Percentiles rank a stretch among this genome's conserved stretches.
phyloP scores from a whole-genome alignment of 2,888 invertebrate genomes.

The Hypolimnas misippus region DNA sequence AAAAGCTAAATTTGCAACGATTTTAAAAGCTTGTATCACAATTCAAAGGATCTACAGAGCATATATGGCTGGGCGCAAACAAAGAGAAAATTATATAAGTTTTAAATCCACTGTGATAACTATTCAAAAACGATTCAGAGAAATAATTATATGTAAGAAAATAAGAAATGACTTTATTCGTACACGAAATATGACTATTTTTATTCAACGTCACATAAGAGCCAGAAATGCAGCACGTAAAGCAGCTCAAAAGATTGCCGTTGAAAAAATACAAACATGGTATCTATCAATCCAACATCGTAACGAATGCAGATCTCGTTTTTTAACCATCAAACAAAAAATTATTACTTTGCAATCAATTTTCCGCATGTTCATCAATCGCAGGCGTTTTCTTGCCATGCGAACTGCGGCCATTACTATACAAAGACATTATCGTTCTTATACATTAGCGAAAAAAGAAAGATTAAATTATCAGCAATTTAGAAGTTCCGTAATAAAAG shows the following conservation, averaged over 20 bases:
- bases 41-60: conserved; percentile 73
- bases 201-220: conserved; percentile 67
- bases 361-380: conserved; percentile 60
- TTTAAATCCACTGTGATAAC: conserved; percentile 57
- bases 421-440: conserved; percentile 60
- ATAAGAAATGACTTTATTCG: conserved; percentile 54
- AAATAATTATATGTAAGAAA: conserved; percentile 50
- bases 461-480: conserved; percentile 48
- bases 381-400: conserved; percentile 53
- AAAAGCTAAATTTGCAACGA: conserved; percentile 58
- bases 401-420: conserved; percentile 52
- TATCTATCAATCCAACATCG: conserved; percentile 59
- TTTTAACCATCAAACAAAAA: conserved; percentile 55
- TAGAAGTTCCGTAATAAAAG: conserved; percentile 45
- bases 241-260: conserved; percentile 49
- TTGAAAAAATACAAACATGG: conserved; percentile 67
- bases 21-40: conserved; percentile 59
- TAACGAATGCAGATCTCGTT: conserved; percentile 54
- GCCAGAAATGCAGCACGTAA: conserved; percentile 51
- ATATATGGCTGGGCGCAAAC: conserved; percentile 51
- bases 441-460: conserved; percentile 50
- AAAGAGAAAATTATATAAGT: conserved; percentile 54
- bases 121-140: conserved; percentile 72
- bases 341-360: conserved; percentile 63
- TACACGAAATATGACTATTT: conserved; percentile 53